A percentile compares a stretch with the other conserved stretches of the same genome.
Conservation (phyloP, 1,140 invertebrate genomes). For the Ericerus pela region DNA sequence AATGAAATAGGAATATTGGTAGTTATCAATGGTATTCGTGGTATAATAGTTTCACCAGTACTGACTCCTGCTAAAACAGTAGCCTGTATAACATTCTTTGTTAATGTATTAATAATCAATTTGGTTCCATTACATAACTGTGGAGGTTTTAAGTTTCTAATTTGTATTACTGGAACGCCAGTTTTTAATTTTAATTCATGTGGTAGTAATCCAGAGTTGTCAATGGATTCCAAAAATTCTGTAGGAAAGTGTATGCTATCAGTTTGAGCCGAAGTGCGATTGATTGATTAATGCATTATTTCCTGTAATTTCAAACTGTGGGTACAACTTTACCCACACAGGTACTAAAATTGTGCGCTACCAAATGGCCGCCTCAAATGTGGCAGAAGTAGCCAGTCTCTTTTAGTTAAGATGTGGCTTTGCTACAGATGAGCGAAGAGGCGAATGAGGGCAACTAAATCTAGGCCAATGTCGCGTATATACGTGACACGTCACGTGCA, state of each 20-base stretch:
- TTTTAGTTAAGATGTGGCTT: no score
- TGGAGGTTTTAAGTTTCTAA: slow-evolving; percentile 30
- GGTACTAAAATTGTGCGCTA: no score
- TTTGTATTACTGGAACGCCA: slow-evolving; percentile 29
- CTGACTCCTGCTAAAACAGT: slow-evolving; percentile 29
- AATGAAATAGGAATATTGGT: slow-evolving; percentile 31
- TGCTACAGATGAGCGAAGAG: no score
- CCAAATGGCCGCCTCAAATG: no score
- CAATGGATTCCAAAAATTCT: slow-evolving; percentile 24
- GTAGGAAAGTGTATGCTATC: slow-evolving; percentile 29
- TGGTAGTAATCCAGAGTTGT: slow-evolving; percentile 15
- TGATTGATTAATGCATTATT: no score
- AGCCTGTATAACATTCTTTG: slow-evolving; percentile 29
- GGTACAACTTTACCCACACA: no score
- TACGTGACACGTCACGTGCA: no score
- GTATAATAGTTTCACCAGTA: slow-evolving; percentile 30
- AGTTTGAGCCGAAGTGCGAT: no score
- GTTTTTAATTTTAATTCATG: slow-evolving; percentile 30
- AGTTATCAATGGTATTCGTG: slow-evolving; percentile 30
- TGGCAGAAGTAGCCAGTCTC: no score
- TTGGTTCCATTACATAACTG: slow-evolving; percentile 33
- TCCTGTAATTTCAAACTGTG: no score
- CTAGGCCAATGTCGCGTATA: no score
- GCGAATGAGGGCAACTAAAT: no score
- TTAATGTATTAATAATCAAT: slow-evolving; percentile 30